A percentile compares a stretch with the other conserved stretches of the same genome.
These are phyloP conservation scores for Fistularia commersonii DNA, from an alignment of 2,797 vertebrate species.

Conservation along the genomic window DNA sequence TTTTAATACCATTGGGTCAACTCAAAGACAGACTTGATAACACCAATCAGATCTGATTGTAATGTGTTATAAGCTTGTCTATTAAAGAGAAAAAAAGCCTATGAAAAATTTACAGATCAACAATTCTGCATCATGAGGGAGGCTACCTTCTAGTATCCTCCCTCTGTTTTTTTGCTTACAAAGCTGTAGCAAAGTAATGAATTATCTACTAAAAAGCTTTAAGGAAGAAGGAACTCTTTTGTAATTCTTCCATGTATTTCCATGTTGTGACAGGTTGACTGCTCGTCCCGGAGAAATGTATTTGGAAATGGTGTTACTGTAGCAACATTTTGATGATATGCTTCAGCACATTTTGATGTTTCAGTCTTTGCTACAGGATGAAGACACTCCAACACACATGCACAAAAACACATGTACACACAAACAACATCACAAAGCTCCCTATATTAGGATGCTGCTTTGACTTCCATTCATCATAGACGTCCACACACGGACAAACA, in stretches of 20 bases:
- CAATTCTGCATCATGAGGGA: constrained; percentile 26
- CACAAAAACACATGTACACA: no score
- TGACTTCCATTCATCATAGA: no score
- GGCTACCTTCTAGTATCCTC: constrained; percentile 13
- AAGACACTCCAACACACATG: no score
- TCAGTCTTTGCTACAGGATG: no score
- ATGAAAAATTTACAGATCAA: constrained; percentile 45
- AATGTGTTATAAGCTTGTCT: constrained; percentile 28
- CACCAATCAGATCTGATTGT: constrained; percentile 27
- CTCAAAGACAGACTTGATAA: constrained; percentile 36
- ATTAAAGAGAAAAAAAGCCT: constrained; percentile 38
- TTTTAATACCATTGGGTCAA: constrained; percentile 50
- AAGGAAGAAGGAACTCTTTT: constrained; percentile 16
- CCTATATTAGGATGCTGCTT: no score
- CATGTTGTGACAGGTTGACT: constrained; percentile 17
- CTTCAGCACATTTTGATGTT: no score
- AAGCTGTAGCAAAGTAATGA: neutral
- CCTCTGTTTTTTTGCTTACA: constrained; percentile 1
- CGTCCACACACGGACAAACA: no score
- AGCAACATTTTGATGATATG: no score
- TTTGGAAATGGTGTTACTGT: constrained; percentile 1
- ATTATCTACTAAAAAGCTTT: constrained; percentile 9
- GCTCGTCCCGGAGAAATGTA: constrained; percentile 4
- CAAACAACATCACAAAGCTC: no score
- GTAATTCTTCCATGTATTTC: constrained; percentile 6